Percentiles rank a stretch among this genome's conserved stretches.
Conservation (phyloP, 2,113 vertebrate species). For the Mormoops blainvillei region DNA sequence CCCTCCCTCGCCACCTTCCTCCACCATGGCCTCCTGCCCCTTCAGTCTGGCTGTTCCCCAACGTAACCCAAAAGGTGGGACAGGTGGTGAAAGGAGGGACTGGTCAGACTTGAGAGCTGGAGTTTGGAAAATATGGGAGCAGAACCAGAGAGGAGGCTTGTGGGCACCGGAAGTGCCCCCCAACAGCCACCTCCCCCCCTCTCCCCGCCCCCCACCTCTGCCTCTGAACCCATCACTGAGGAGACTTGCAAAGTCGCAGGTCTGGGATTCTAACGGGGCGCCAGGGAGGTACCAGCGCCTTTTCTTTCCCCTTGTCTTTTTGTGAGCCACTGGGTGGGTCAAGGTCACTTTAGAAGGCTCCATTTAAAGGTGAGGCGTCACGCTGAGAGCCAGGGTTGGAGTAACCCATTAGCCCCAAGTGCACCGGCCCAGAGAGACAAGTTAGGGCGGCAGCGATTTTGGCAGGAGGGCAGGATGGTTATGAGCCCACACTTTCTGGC, state of each 20-base stretch:
- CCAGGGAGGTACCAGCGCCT: neutral
- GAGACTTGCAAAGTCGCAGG: neutral
- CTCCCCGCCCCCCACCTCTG: neutral
- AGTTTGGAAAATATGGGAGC: neutral
- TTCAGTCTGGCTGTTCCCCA: neutral
- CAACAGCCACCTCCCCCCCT: neutral
- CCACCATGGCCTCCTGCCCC: neutral
- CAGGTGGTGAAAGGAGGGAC: neutral
- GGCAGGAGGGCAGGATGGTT: neutral
- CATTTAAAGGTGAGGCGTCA: neutral
- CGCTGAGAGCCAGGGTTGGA: fast-evolving
- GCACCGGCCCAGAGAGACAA: neutral
- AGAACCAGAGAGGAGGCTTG: neutral
- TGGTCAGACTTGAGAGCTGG: neutral
- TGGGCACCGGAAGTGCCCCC: neutral
- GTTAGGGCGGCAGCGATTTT: neutral
- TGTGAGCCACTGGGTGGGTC: neutral
- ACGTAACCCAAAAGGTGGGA: neutral
- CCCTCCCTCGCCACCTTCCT: neutral
- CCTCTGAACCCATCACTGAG: neutral
- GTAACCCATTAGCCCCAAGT: fast-evolving
- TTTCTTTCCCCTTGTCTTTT: neutral
- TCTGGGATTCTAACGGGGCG: too few relatives aligned
- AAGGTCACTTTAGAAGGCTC: neutral
- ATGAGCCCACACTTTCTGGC: neutral